Evolutionary conservation across 2,888 invertebrate genomes (phyloP).

Genomic region (Chymomyza fuscimana): DNA sequence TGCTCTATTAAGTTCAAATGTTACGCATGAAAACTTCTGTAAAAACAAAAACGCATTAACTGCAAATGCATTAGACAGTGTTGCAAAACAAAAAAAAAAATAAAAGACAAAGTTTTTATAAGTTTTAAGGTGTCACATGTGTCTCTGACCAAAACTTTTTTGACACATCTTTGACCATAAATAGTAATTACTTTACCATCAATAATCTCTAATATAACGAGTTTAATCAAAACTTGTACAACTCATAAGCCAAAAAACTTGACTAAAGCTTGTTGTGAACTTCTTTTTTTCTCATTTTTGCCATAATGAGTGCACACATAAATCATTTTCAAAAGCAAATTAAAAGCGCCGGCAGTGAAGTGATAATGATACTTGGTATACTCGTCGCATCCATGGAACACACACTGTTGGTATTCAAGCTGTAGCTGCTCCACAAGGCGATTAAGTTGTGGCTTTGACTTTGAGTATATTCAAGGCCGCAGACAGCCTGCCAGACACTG

Average conservation of each 20-base stretch:
- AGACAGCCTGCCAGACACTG: conserved; percentile 71
- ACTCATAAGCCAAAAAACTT: conserved; percentile 1
- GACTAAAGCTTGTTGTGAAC: background rate
- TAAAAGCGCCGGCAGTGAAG: conserved; percentile 14
- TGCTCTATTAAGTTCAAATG: conserved; percentile 65
- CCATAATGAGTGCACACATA: conserved; percentile 12
- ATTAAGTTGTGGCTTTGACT: conserved; percentile 70
- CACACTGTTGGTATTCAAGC: conserved; percentile 15
- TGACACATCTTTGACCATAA: background rate
- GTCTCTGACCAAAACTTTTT: background rate
- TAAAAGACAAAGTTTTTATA: conserved; percentile 14
- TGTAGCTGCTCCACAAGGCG: conserved; percentile 36
- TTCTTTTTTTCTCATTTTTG: background rate
- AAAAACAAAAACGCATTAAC: conserved; percentile 36
- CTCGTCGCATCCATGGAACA: background rate
- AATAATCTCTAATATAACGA: background rate
- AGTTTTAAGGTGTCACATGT: conserved; percentile 21
- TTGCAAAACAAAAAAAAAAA: conserved; percentile 32
- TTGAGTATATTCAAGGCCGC: conserved; percentile 65
- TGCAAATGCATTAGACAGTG: background rate
- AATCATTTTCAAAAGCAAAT: conserved; percentile 20
- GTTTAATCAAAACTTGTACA: conserved; percentile 4
- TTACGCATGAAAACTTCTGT: conserved; percentile 59
- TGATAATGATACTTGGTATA: conserved; percentile 23
- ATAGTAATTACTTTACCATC: background rate